Evolutionary conservation across 2,797 vertebrate genomes (phyloP), one percentile per base, ranked within the genome.

Genomic region (Melanotaenia pygmaea): DNA sequence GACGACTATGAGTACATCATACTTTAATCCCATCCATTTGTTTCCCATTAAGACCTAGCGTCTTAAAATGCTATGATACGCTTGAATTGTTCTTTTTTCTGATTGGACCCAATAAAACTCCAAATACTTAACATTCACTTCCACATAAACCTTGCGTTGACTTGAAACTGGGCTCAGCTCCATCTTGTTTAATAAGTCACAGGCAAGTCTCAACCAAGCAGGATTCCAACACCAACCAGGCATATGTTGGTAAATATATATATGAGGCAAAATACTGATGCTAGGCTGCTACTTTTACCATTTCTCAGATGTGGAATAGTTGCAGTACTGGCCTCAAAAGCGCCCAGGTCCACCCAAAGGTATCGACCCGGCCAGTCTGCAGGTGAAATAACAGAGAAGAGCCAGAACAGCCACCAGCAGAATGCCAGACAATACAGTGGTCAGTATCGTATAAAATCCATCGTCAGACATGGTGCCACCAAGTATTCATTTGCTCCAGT

Each of bases 381-480:
- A 95, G 81, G 86, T 94, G 56, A 94, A 94, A 83, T 73, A 95
- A 83, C 94, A 96, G 10, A 95, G 89, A 61, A 95, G 65, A 0
- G 54, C 76, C 79, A 95, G 56, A 24, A 93, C 90, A 0, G 77
- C 84, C 11, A 92, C 13, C 35, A 94, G 69, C 60, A 95, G 40
- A 1, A 83, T 3, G 26, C 80, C 85, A 13, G 80, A 84, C 56
- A 94, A 79, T 2, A 79, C 45, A 1, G 89, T 70, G n/a, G 92
- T 94, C 77, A 94, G 28, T 16, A 91, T 60, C 13, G 93, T 16
- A 37, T 90, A 65, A 59, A 68, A 12, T 24, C 64, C 88, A 20
- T 64, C 79, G 3, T 80, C 87, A 53, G 18, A 76, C 90, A 93
- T 94, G 66, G 20, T 64, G 56, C 67, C 64, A 4, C 18, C 38